phyloP scores from a whole-genome alignment of 2,888 invertebrate species.

The Mesodorylaimus sp. region DNA sequence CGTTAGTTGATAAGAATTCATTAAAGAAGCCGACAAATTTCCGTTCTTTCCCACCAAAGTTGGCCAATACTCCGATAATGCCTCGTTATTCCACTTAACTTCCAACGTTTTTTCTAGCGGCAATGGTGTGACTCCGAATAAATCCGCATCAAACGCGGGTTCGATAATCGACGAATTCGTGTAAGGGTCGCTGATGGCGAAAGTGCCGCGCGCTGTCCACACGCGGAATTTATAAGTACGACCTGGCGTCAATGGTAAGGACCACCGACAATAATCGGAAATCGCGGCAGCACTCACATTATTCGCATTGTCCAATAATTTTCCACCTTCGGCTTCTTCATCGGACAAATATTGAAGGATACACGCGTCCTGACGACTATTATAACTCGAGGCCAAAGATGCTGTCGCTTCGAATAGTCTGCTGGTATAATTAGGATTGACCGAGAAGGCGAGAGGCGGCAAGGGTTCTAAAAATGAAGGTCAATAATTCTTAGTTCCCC shows the following conservation, averaged over 20 bases:
- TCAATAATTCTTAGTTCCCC: background rate
- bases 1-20: background rate
- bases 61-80: background rate
- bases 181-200: background rate
- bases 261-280: background rate
- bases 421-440: background rate
- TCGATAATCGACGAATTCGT: background rate
- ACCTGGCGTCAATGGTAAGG: background rate
- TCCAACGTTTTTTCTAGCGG: background rate
- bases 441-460: background rate
- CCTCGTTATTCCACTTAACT: background rate
- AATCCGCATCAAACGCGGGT: slow-evolving; percentile 1
- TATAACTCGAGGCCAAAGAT: background rate
- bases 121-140: background rate
- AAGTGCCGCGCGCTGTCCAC: background rate
- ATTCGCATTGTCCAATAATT: background rate
- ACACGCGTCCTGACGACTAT: background rate
- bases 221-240: background rate
- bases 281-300: background rate
- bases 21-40: background rate
- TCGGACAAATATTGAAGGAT: background rate
- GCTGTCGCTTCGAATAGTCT: background rate
- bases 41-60: background rate
- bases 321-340: background rate
- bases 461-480: background rate